Conservation (phyloP, 2,113 vertebrate species). For the Platycercus adscitus region DNA sequence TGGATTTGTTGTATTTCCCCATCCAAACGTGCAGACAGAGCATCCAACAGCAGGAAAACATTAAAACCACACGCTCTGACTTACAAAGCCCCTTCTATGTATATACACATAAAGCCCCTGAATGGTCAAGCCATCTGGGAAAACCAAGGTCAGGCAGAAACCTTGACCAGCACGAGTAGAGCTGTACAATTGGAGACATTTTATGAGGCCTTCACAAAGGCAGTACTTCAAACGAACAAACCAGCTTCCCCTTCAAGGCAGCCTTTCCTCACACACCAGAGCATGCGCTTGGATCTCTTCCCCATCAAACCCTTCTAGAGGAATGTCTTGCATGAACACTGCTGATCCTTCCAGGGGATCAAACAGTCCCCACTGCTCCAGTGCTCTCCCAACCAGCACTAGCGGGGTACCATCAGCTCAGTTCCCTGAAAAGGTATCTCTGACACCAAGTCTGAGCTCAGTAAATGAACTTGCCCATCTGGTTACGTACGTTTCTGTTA, state of each 20-base stretch:
- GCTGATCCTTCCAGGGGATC: background rate
- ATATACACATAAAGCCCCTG: constrained; percentile 55
- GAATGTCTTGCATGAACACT: background rate
- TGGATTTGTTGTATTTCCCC: constrained; percentile 53
- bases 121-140: constrained; percentile 67
- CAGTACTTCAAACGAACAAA: background rate
- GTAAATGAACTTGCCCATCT: background rate
- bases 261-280: background rate
- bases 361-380: background rate
- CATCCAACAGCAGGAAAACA: constrained; percentile 74
- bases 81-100: constrained; percentile 70
- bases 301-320: background rate
- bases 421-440: background rate
- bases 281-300: background rate
- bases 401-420: background rate
- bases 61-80: constrained; percentile 43
- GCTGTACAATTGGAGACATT: constrained; percentile 3
- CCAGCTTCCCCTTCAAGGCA: background rate
- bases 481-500: background rate
- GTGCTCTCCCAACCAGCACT: background rate
- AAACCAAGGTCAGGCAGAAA: constrained; percentile 67
- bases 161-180: constrained; percentile 34
- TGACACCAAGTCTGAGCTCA: background rate
- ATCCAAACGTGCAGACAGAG: constrained; percentile 47
- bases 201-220: constrained; percentile 25